phyloP scores from a whole-genome alignment of 2,888 invertebrate species.

The Cheilosia grossa region DNA sequence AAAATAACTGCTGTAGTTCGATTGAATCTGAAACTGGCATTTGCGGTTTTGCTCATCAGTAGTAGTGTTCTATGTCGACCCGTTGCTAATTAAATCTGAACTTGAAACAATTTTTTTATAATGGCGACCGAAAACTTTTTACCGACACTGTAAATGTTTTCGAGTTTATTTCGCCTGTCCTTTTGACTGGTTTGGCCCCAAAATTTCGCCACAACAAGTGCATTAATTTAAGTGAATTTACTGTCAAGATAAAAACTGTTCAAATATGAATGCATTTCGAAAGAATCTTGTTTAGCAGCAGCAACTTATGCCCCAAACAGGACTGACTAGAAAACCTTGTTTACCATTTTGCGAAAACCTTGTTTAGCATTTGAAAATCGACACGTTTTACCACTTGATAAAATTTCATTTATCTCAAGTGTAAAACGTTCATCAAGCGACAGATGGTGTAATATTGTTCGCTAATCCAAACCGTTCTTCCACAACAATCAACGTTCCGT shows the following conservation, averaged over 20 bases:
- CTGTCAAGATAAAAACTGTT: neutral
- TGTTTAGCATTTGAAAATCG: neutral
- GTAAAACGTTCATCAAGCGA: neutral
- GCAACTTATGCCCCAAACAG: neutral
- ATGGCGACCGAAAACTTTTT: neutral
- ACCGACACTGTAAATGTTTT: neutral
- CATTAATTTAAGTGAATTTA: neutral
- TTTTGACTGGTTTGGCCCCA: neutral
- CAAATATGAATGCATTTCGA: neutral
- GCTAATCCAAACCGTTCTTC: neutral
- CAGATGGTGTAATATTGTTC: no score
- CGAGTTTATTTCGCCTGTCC: neutral
- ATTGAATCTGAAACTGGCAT: no score
- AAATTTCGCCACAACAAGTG: neutral
- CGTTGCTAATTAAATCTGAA: no score
- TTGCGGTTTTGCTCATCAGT: no score
- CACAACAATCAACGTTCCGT: neutral
- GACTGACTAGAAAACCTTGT: neutral
- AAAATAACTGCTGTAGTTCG: no score
- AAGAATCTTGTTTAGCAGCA: neutral
- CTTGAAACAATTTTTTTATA: no score
- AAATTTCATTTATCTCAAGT: neutral
- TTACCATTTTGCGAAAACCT: neutral
- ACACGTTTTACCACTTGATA: neutral
- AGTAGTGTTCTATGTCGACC: no score